Percentiles rank a stretch among this genome's conserved stretches.
phyloP scores from a whole-genome alignment of 1,140 invertebrate species.

The Pseudomyrmex sp. region DNA sequence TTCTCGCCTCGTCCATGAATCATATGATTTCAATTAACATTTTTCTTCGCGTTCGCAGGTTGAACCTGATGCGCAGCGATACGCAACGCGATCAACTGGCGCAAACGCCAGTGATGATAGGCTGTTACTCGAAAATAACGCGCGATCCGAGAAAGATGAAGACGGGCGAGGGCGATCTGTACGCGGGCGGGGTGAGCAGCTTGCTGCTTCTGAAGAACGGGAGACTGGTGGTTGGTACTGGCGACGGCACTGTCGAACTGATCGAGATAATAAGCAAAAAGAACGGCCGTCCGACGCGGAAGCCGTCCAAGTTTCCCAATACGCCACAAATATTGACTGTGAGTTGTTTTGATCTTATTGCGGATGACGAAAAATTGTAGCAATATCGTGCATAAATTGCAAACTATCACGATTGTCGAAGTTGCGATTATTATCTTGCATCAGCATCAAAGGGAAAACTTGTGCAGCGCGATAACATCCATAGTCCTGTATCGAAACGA shows the following conservation, averaged over 20 bases:
- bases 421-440: conserved; percentile 60
- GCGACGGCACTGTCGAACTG: conserved; percentile 92
- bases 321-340: conserved; percentile 87
- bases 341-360: conserved; percentile 68
- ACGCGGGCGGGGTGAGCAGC: conserved; percentile 88
- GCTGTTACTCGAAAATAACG: conserved; percentile 89
- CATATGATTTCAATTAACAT: not conserved
- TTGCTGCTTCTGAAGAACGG: conserved; percentile 87
- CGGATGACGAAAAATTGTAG: not conserved
- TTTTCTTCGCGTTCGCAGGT: conserved; percentile 69
- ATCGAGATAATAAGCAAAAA: conserved; percentile 85
- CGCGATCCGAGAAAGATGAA: conserved; percentile 80
- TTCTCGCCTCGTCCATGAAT: not conserved
- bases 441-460: conserved; percentile 85
- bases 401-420: not conserved
- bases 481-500: conserved; percentile 86
- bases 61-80: conserved; percentile 89
- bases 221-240: conserved; percentile 91
- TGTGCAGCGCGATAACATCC: conserved; percentile 89
- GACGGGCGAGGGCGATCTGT: conserved; percentile 82
- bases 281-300: not conserved
- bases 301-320: conserved; percentile 56
- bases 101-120: conserved; percentile 87
- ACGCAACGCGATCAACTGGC: conserved; percentile 82
- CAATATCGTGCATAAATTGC: not conserved